These are phyloP conservation scores for Parambassis ranga DNA, from an alignment of 2,797 vertebrate genomes.

Conservation along the genomic window DNA sequence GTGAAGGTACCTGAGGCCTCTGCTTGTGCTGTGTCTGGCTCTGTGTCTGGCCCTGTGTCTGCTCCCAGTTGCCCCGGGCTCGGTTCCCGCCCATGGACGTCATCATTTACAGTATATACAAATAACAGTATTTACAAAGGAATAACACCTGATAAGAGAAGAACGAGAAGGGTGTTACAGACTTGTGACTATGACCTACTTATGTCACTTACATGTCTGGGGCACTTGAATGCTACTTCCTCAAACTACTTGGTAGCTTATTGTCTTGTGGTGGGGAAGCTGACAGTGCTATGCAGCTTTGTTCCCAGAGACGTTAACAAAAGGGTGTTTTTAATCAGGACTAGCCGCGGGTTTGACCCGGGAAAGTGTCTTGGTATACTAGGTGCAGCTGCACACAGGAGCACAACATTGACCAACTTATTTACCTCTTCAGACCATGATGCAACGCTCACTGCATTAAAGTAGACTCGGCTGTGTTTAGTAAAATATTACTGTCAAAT, in stretches of 20 bases:
- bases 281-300: constrained; percentile 16
- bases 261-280: background rate
- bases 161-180: background rate
- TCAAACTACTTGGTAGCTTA: constrained; percentile 33
- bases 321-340: constrained; percentile 8
- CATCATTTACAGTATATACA: constrained; percentile 99
- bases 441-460: constrained; percentile 15
- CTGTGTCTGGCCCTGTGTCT: constrained; percentile 97
- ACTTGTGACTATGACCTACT: constrained; percentile 26
- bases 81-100: constrained; percentile 97
- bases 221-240: constrained; percentile 34
- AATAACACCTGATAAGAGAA: constrained; percentile 86
- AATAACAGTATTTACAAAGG: constrained; percentile 99
- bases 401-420: constrained; percentile 15
- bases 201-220: constrained; percentile 1
- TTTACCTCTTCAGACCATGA: constrained; percentile 32
- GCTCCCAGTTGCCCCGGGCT: constrained; percentile 97
- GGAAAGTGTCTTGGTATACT: constrained; percentile 29
- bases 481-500: background rate
- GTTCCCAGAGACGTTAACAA: constrained; percentile 24
- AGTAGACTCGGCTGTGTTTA: background rate
- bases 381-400: constrained; percentile 1
- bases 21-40: constrained; percentile 96
- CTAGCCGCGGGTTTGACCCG: constrained; percentile 22
- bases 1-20: constrained; percentile 81